Conservation (phyloP, 2,113 vertebrate genomes). For the Oreochromis spilurus region DNA sequence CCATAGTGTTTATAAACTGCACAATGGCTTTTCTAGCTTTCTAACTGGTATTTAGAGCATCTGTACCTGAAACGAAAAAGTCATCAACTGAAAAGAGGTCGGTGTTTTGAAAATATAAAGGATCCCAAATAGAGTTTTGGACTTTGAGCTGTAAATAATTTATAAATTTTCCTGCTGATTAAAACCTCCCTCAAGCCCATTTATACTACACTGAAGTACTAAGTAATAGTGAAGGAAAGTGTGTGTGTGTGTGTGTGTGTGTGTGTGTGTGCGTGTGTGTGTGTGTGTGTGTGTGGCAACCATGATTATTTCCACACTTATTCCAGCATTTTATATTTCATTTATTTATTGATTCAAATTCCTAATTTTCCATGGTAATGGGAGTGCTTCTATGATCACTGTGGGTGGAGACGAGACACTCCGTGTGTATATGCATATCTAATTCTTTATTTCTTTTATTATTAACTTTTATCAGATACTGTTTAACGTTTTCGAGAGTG, state of each 20-base stretch:
- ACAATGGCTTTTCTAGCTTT: not conserved
- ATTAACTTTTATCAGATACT: not conserved
- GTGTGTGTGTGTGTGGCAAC: not conserved
- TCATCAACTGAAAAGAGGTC: not conserved
- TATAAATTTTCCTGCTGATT: no score
- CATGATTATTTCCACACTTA: not conserved
- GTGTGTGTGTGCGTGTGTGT: not conserved
- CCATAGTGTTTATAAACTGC: not conserved
- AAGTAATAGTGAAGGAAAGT: not conserved
- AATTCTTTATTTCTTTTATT: not conserved
- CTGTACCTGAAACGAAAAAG: not conserved
- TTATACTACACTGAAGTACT: not conserved
- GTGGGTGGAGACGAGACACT: not conserved
- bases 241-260: not conserved
- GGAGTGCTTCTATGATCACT: not conserved
- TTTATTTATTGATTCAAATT: not conserved
- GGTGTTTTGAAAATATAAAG: not conserved
- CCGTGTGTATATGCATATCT: not conserved
- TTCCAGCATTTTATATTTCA: not conserved
- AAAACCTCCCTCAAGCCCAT: no score
- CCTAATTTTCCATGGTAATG: not conserved
- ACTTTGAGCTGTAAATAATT: not conserved
- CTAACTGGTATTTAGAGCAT: not conserved
- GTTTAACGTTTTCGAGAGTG: not conserved
- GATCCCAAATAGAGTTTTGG: not conserved